phyloP scores from a whole-genome alignment of 92 coral and sea anemone species.

The Phenganax stokvisi region DNA sequence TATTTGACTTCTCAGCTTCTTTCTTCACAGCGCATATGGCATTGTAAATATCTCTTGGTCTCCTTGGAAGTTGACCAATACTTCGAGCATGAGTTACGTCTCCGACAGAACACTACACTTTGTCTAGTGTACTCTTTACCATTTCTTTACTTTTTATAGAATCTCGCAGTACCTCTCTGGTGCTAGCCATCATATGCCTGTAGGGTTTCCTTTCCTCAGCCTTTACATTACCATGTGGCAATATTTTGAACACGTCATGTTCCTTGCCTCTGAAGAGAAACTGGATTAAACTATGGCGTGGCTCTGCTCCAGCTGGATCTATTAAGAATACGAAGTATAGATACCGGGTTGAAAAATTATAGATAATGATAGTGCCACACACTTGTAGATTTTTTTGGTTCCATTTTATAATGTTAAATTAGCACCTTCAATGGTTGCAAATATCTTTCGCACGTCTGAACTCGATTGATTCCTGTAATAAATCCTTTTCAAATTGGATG shows the following conservation, averaged over 20 bases:
- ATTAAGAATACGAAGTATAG: not conserved
- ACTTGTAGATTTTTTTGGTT: too few species aligned
- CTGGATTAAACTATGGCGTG: slow-evolving; percentile 15
- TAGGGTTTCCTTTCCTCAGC: not conserved
- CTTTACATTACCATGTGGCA: slow-evolving; percentile 31
- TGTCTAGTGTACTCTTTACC: slow-evolving; percentile 13
- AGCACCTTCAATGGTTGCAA: slow-evolving; percentile 34
- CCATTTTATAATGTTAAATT: not conserved
- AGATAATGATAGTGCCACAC: too few species aligned
- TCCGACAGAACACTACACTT: slow-evolving; percentile 29
- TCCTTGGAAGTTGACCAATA: slow-evolving; percentile 35
- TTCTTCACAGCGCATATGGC: not conserved
- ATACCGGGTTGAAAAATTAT: not conserved
- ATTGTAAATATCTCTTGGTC: not conserved
- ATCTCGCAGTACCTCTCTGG: not conserved
- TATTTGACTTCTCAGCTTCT: not conserved
- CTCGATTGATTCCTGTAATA: slow-evolving; percentile 5
- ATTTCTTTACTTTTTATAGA: not conserved
- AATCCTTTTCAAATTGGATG: not conserved
- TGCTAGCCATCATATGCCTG: not conserved
- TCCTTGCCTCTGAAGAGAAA: slow-evolving; percentile 30
- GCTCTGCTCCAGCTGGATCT: slow-evolving; percentile 4
- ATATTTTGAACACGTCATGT: slow-evolving; percentile 6
- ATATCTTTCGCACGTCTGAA: slow-evolving; percentile 34
- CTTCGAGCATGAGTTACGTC: slow-evolving; percentile 28